Conservation (phyloP, 1,140 invertebrate species). For the Lepidostoma basale region DNA sequence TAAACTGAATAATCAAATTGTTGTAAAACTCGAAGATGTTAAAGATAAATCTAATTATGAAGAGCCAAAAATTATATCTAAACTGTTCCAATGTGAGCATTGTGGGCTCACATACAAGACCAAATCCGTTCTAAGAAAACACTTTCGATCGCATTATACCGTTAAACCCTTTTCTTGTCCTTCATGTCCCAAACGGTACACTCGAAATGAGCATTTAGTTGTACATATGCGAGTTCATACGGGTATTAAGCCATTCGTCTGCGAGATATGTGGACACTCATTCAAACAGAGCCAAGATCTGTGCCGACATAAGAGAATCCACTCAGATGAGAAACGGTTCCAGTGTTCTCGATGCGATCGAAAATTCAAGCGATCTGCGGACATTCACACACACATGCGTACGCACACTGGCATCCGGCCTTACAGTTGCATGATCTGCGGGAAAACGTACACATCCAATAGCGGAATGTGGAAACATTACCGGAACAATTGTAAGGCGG, state of each 20-base stretch:
- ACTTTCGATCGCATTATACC: constrained; percentile 63
- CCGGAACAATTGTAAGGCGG: constrained; percentile 7
- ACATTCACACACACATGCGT: constrained; percentile 74
- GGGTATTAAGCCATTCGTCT: constrained; percentile 51
- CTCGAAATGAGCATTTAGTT: constrained; percentile 39
- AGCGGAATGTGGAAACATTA: constrained; percentile 47
- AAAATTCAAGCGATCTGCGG: constrained; percentile 70
- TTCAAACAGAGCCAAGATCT: constrained; percentile 49
- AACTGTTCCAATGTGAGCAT: constrained; percentile 47
- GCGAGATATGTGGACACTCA: constrained; percentile 50
- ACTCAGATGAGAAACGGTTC: constrained; percentile 50
- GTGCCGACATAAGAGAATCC: constrained; percentile 49
- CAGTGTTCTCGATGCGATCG: constrained; percentile 58
- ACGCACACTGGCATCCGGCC: constrained; percentile 85
- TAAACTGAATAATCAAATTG: too few species aligned
- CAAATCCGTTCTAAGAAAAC: constrained; percentile 60
- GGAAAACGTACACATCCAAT: constrained; percentile 56
- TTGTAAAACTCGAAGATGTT: too few species aligned
- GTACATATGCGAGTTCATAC: constrained; percentile 49
- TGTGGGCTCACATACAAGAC: constrained; percentile 65
- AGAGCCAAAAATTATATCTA: neutral
- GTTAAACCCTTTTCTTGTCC: constrained; percentile 46
- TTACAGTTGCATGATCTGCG: constrained; percentile 71
- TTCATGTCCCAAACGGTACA: constrained; percentile 47
- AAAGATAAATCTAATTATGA: neutral